Conservation (phyloP, 2,888 invertebrate species). For the Cremastinae sp. region DNA sequence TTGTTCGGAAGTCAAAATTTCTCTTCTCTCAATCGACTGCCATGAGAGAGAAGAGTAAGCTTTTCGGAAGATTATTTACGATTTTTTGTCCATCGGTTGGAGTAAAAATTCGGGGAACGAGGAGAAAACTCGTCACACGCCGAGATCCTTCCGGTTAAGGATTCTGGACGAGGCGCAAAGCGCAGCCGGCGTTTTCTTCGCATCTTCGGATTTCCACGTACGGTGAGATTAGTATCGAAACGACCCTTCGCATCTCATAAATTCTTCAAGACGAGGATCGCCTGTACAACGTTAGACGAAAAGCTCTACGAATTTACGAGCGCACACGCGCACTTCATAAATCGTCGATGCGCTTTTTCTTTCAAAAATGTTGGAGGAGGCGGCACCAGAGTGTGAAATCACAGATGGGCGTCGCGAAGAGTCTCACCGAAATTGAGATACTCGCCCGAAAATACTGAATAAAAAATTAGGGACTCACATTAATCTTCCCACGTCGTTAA, state of each 20-base stretch:
- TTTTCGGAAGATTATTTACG: slow-evolving; percentile 19
- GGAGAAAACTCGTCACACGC: neutral
- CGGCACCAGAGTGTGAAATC: slow-evolving; percentile 8
- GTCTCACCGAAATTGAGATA: neutral
- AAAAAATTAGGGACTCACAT: slow-evolving; percentile 10
- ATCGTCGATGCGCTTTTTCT: slow-evolving; percentile 19
- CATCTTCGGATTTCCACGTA: slow-evolving; percentile 22
- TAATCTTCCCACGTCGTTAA: neutral
- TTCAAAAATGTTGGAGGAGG: neutral
- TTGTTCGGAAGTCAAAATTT: neutral
- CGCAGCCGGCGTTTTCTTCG: slow-evolving; percentile 9
- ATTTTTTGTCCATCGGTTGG: slow-evolving; percentile 20
- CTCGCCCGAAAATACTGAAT: neutral
- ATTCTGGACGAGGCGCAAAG: slow-evolving; percentile 19
- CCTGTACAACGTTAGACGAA: slow-evolving; percentile 15
- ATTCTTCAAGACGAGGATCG: slow-evolving; percentile 31
- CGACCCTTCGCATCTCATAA: slow-evolving; percentile 47
- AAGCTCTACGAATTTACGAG: slow-evolving; percentile 37
- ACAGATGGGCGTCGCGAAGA: slow-evolving; percentile 7
- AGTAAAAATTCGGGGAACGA: neutral
- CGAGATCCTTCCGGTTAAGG: slow-evolving; percentile 33
- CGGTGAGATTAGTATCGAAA: slow-evolving; percentile 27
- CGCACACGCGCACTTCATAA: slow-evolving; percentile 30
- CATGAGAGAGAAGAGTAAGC: neutral
- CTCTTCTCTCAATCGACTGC: too few relatives aligned